Evolutionary conservation across 1,140 invertebrate species (phyloP).

Genomic region (Zaprionus ghesquierei): DNA sequence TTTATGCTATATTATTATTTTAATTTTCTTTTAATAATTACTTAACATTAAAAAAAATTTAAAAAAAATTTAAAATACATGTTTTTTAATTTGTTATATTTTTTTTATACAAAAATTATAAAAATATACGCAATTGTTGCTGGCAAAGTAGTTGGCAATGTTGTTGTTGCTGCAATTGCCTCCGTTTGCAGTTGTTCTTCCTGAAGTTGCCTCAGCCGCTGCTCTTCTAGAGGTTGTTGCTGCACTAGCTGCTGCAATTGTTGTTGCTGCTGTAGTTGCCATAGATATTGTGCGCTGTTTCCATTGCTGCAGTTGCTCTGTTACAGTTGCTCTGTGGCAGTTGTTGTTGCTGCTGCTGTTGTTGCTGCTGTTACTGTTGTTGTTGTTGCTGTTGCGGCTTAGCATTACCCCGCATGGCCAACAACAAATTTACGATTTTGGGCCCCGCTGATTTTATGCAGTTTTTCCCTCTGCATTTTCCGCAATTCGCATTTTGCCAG

Average conservation of each 20-base stretch:
- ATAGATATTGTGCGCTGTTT: too few species aligned
- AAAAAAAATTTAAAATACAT: too few species aligned
- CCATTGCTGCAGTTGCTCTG: background rate
- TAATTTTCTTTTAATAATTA: too few species aligned
- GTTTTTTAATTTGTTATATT: too few species aligned
- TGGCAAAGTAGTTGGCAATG: background rate
- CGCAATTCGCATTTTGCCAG: constrained; percentile 62
- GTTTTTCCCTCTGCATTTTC: constrained; percentile 3
- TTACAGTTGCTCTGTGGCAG: background rate
- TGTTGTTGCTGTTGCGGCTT: background rate
- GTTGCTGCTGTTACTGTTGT: background rate
- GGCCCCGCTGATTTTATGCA: constrained; percentile 47
- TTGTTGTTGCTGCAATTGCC: background rate
- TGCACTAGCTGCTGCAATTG: background rate
- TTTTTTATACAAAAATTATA: too few species aligned
- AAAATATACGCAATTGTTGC: background rate
- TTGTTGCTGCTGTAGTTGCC: background rate
- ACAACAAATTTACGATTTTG: constrained; percentile 72
- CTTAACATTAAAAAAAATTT: too few species aligned
- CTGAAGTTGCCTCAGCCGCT: background rate
- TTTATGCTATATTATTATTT: too few species aligned
- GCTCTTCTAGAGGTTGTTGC: background rate
- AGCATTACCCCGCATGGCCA: too few species aligned
- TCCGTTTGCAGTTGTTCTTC: too few species aligned
- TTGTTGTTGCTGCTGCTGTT: background rate